A percentile compares a stretch with the other conserved stretches of the same genome.
Conservation (phyloP, 2,888 invertebrate genomes). For the Halictus quadricinctus region DNA sequence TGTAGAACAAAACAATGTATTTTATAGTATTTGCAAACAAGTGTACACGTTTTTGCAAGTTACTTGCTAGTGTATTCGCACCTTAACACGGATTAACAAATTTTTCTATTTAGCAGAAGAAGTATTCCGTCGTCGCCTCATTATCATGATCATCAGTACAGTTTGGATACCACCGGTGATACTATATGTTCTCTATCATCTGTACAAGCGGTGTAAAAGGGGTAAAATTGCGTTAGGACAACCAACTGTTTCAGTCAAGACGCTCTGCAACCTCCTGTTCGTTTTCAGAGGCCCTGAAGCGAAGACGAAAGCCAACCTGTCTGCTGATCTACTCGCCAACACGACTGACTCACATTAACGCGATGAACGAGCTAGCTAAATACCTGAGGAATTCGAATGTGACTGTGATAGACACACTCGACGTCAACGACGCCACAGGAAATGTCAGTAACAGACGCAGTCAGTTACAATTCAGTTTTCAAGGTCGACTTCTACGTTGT, state of each 20-base stretch:
- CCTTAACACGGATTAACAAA: neutral
- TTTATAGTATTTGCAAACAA: neutral
- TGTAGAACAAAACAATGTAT: too few relatives aligned
- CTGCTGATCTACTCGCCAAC: constrained; percentile 79
- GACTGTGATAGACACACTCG: constrained; percentile 78
- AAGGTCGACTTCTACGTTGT: neutral
- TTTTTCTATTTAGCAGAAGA: constrained; percentile 64
- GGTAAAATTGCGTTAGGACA: constrained; percentile 63
- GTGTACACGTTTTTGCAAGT: neutral
- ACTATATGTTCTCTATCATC: constrained; percentile 75
- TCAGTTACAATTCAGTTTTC: neutral
- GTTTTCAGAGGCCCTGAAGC: constrained; percentile 64
- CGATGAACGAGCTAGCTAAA: constrained; percentile 75
- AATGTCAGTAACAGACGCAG: constrained; percentile 69
- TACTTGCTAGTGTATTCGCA: neutral
- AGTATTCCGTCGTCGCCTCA: constrained; percentile 69
- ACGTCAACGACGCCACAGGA: constrained; percentile 73
- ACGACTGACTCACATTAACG: constrained; percentile 75
- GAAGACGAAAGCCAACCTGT: constrained; percentile 74
- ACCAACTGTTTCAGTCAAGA: neutral
- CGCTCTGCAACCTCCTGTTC: neutral
- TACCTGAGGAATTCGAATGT: constrained; percentile 78
- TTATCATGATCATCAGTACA: constrained; percentile 79
- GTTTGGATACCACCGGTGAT: constrained; percentile 79
- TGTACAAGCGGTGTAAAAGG: constrained; percentile 75